These are phyloP conservation scores for Diabrotica undecimpunctata DNA, from an alignment of 1,140 invertebrate genomes.

Conservation along the genomic window DNA sequence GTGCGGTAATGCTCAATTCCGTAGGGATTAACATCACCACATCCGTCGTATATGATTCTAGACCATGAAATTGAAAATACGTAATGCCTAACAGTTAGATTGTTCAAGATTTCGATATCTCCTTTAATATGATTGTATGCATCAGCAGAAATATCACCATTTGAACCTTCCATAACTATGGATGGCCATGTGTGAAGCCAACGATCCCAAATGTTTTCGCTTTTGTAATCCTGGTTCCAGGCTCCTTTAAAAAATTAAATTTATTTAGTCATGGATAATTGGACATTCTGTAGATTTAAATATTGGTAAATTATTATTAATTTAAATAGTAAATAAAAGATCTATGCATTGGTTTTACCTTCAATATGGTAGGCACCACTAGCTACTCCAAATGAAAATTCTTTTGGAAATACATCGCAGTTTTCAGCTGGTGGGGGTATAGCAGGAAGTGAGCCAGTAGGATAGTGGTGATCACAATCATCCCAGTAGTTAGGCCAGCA, in stretches of 20 bases:
- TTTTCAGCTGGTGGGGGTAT: no score
- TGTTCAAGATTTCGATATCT: neutral
- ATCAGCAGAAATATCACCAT: neutral
- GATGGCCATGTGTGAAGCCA: neutral
- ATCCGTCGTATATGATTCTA: constrained; percentile 26
- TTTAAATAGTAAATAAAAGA: no score
- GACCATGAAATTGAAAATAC: neutral
- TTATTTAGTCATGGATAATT: neutral
- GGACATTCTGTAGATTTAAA: no score
- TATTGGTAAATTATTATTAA: no score
- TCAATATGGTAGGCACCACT: no score
- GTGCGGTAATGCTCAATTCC: constrained; percentile 11
- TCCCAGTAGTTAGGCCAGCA: no score
- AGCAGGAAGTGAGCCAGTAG: no score
- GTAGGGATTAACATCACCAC: neutral
- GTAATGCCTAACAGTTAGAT: neutral
- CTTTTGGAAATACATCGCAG: no score
- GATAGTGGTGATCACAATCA: no score
- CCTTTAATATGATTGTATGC: neutral
- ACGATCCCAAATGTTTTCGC: constrained; percentile 1
- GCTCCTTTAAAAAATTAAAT: neutral
- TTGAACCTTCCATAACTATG: neutral
- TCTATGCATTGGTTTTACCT: no score
- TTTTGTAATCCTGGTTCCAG: neutral
- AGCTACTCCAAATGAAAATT: no score